Conservation (phyloP, 2,113 vertebrate genomes). For the Epinephelus cyanopodus region DNA sequence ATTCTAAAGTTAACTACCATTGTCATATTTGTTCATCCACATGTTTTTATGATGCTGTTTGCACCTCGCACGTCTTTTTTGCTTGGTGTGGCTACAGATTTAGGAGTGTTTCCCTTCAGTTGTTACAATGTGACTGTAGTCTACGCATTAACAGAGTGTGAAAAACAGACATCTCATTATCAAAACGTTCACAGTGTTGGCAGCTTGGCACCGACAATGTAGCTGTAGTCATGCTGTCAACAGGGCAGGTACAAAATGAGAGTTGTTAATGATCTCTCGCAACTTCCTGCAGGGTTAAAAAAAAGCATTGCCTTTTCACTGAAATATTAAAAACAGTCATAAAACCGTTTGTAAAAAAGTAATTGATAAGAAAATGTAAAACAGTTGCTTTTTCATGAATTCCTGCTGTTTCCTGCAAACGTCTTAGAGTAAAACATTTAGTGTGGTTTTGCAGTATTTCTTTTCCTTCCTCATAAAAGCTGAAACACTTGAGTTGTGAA, state of each 20-base stretch:
- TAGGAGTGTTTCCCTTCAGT: background rate
- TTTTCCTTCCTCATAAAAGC: background rate
- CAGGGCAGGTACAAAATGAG: constrained; percentile 1
- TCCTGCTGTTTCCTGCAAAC: background rate
- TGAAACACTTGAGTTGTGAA: constrained; percentile 3
- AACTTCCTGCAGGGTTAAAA: background rate
- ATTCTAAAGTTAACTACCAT: background rate
- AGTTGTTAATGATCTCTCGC: constrained; percentile 5
- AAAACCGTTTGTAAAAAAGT: background rate
- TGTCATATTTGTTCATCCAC: background rate
- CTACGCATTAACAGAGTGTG: background rate
- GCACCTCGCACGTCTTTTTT: background rate
- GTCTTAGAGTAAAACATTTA: constrained; percentile 1
- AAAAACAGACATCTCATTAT: constrained; percentile 40
- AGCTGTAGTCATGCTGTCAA: background rate
- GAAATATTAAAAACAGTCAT: background rate
- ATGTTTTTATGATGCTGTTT: background rate
- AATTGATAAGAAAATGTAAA: background rate
- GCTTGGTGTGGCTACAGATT: background rate
- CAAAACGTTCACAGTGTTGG: constrained; percentile 18
- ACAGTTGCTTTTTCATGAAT: background rate
- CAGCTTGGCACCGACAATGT: constrained; percentile 14
- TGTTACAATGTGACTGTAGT: background rate
- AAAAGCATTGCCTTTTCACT: background rate
- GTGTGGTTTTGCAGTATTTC: background rate